Evolutionary conservation across 2,797 vertebrate genomes (phyloP).

Genomic region (Muscicapa comitata): DNA sequence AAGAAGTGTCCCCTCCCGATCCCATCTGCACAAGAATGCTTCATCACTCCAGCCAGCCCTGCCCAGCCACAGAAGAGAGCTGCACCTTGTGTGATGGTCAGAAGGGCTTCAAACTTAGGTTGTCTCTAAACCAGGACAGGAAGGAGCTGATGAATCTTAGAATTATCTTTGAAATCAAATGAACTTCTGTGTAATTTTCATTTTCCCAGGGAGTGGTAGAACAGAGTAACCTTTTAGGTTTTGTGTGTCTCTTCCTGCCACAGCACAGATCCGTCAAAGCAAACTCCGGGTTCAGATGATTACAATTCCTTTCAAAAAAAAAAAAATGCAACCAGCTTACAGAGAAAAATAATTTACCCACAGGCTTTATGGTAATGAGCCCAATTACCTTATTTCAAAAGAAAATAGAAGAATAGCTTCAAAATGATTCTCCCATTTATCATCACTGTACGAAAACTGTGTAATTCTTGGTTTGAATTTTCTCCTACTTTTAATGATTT

Average conservation of each 20-base stretch:
- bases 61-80: neutral
- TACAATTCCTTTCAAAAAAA: neutral
- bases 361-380: slow-evolving; percentile 54
- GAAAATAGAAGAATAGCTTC: slow-evolving; percentile 47
- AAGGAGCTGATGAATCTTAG: neutral
- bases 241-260: neutral
- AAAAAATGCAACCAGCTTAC: neutral
- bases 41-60: slow-evolving; percentile 26
- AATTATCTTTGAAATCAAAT: neutral
- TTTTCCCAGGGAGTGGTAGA: neutral
- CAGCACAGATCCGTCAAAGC: neutral
- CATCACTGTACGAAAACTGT: neutral
- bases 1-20: neutral
- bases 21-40: neutral
- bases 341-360: slow-evolving; percentile 20
- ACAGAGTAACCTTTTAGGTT: neutral
- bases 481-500: neutral
- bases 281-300: neutral
- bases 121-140: neutral
- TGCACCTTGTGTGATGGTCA: neutral
- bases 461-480: slow-evolving; percentile 6
- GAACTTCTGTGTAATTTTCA: neutral
- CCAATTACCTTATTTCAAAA: slow-evolving; percentile 58
- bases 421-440: slow-evolving; percentile 20
- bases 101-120: neutral